Percentiles rank a stretch among this genome's conserved stretches.
Conservation (phyloP, 2,797 vertebrate genomes). For the Eulemur rubriventer region DNA sequence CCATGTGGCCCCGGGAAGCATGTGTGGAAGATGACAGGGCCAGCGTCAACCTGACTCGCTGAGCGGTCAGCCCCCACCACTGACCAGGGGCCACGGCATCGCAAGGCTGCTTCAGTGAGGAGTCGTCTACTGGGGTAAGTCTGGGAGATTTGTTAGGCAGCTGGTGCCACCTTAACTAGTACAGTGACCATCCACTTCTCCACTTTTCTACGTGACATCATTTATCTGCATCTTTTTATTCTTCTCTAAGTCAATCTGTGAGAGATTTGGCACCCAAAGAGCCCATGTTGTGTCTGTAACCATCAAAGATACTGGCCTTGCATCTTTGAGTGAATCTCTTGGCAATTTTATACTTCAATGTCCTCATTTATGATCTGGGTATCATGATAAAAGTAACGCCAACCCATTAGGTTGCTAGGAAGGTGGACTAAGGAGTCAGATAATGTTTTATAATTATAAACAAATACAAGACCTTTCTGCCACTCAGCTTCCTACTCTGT, state of each 20-base stretch:
- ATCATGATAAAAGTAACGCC: not conserved
- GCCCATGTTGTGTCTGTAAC: too few relatives aligned
- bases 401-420: not conserved
- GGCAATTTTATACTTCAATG: not conserved
- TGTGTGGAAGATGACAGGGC: too few relatives aligned
- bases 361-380: not conserved
- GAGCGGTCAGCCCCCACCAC: not conserved
- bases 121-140: fast-evolving
- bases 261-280: not conserved
- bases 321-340: not conserved
- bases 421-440: not conserved
- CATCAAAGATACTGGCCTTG: not conserved
- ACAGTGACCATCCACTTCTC: fast-evolving
- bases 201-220: fast-evolving
- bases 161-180: not conserved
- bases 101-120: not conserved
- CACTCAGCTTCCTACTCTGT: too few relatives aligned
- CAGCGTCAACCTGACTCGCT: fast-evolving
- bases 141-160: not conserved
- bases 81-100: fast-evolving
- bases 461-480: not conserved
- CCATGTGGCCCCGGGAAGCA: not conserved
- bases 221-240: too few relatives aligned
- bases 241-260: not conserved
- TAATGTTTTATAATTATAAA: not conserved